phyloP scores from a whole-genome alignment of 1,140 invertebrate species.

The Mactra quadrangularis region DNA sequence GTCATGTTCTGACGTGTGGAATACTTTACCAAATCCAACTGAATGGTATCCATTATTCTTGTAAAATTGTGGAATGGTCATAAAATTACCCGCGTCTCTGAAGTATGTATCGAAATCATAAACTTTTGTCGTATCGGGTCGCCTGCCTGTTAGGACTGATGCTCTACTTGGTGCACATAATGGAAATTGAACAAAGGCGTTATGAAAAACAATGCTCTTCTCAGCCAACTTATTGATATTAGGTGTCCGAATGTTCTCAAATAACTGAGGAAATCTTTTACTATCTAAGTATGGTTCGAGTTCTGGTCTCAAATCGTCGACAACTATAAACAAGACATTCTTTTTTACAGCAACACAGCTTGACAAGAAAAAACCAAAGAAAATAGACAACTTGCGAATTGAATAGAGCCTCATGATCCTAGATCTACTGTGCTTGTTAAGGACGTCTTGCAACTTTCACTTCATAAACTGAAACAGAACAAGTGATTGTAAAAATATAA shows the following conservation, averaged over 20 bases:
- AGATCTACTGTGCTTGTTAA: too few relatives aligned
- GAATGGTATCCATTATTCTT: slow-evolving; percentile 91
- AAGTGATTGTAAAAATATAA: too few relatives aligned
- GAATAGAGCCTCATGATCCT: too few relatives aligned
- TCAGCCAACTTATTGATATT: slow-evolving; percentile 20
- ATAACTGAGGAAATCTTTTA: background rate
- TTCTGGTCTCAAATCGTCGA: slow-evolving; percentile 14
- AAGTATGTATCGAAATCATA: slow-evolving; percentile 91
- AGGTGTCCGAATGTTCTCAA: too few relatives aligned
- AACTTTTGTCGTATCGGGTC: slow-evolving; percentile 90
- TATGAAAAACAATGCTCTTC: slow-evolving; percentile 28
- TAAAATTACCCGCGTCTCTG: slow-evolving; percentile 90
- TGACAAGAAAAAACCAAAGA: too few relatives aligned
- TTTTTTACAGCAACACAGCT: slow-evolving; percentile 1
- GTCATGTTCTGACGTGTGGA: slow-evolving; percentile 86
- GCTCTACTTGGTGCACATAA: slow-evolving; percentile 84
- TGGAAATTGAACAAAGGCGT: slow-evolving; percentile 21
- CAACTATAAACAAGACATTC: slow-evolving; percentile 19
- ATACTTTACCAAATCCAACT: slow-evolving; percentile 92
- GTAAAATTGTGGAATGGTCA: slow-evolving; percentile 92
- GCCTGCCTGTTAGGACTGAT: slow-evolving; percentile 91
- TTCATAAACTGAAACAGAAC: too few relatives aligned
- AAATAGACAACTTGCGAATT: too few relatives aligned
- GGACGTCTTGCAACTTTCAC: too few relatives aligned
- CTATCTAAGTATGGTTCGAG: background rate